Percentiles rank a stretch among this genome's conserved stretches.
Conservation (phyloP, 2,797 vertebrate species). For the Enteromius mattozi region DNA sequence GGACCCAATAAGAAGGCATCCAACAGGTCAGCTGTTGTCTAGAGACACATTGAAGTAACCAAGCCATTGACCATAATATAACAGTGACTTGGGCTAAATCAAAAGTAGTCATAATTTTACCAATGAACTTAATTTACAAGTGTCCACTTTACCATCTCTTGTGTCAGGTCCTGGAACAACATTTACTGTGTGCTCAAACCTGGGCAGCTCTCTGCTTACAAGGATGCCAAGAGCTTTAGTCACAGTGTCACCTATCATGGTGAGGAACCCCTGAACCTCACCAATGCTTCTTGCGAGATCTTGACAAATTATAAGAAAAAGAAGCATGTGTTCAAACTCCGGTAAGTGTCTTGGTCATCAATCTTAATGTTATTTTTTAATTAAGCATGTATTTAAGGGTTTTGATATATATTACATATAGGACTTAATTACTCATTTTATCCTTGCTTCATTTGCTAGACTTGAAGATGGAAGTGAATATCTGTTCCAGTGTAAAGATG, state of each 20-base stretch:
- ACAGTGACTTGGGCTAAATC: neutral
- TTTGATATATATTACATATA: neutral
- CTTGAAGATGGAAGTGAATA: conserved; percentile 91
- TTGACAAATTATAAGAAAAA: conserved; percentile 94
- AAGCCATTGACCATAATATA: neutral
- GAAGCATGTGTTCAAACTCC: conserved; percentile 92
- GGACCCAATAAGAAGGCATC: conserved; percentile 89
- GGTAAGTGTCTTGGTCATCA: conserved; percentile 73
- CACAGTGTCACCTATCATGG: conserved; percentile 87
- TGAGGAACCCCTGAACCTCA: conserved; percentile 86
- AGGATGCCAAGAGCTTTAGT: conserved; percentile 89
- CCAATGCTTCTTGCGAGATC: conserved; percentile 84
- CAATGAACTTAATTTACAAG: neutral
- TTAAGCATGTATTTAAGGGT: neutral
- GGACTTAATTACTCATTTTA: conserved; percentile 5
- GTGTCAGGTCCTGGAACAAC: conserved; percentile 91
- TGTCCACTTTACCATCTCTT: neutral
- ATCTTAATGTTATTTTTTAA: neutral
- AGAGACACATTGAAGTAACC: neutral
- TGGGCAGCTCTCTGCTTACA: conserved; percentile 87
- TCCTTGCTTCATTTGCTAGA: conserved; percentile 70
- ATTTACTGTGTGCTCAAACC: conserved; percentile 92
- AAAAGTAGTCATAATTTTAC: neutral
- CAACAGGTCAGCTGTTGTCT: conserved; percentile 81
- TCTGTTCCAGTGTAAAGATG: conserved; percentile 97